Conservation (phyloP, 1,140 invertebrate genomes). For the Microplitis demolitor region DNA sequence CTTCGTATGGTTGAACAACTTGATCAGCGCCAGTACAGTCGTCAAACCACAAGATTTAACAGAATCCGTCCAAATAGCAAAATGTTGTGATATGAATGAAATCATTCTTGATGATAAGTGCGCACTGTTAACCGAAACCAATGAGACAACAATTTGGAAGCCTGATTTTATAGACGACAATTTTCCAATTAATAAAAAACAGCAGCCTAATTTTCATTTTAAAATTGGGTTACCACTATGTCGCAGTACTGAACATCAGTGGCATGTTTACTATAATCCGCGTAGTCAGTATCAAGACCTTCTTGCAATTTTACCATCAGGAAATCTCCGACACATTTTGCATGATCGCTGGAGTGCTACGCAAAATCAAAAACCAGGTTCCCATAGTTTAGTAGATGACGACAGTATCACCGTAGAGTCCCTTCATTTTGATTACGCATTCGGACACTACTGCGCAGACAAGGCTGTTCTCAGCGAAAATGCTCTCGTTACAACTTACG, state of each 20-base stretch:
- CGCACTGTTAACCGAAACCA: constrained; percentile 65
- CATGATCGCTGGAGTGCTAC: constrained; percentile 51
- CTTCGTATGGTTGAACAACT: constrained; percentile 1
- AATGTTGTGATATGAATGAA: constrained; percentile 78
- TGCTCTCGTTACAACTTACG: constrained; percentile 65
- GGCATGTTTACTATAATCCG: constrained; percentile 73
- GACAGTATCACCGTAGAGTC: constrained; percentile 51
- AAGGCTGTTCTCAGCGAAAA: constrained; percentile 65
- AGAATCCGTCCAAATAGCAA: constrained; percentile 52
- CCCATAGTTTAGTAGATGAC: constrained; percentile 40
- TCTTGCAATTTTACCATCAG: constrained; percentile 70
- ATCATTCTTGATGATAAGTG: constrained; percentile 72
- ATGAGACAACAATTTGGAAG: constrained; percentile 55
- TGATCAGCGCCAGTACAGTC: constrained; percentile 38
- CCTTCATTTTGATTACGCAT: constrained; percentile 72
- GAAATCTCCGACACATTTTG: constrained; percentile 73
- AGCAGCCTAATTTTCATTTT: constrained; percentile 38
- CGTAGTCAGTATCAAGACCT: constrained; percentile 67
- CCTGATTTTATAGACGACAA: constrained; percentile 47
- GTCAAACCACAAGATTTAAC: constrained; percentile 13
- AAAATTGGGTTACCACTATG: constrained; percentile 73
- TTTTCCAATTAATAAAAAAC: constrained; percentile 2
- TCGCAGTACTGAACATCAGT: constrained; percentile 68
- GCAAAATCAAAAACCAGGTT: neutral
- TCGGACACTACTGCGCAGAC: constrained; percentile 79